Evolutionary conservation across 2,113 vertebrate species (phyloP), one percentile per base, ranked within the genome.

Genomic region (Dromaius novaehollandiae): DNA sequence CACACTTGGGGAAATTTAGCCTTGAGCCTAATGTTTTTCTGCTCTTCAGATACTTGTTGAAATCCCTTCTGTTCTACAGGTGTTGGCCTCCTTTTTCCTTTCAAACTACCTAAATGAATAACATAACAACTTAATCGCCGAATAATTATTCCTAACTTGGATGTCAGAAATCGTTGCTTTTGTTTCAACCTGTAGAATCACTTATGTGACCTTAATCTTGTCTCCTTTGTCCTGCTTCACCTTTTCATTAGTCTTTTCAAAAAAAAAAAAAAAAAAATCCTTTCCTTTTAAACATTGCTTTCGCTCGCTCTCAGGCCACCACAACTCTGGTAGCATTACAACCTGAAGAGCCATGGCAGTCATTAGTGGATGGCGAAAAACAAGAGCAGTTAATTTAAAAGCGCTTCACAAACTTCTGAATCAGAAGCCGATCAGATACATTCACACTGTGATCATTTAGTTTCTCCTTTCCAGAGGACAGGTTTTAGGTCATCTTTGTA

Each of bases 201-300:
- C 55, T 77, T 81, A 26, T 6, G 36, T 55, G 82, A 70, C 81
- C 86, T 18, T 74, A 64, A 75, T 86, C 50, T 82, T 90, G 30
- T 55, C 36, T 71, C 20, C 34, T 86, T 86, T 50, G 50, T 92
- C 26, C 13, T n/a, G 15, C 66, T 92, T 96, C 65, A 20, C 55
- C 46, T 88, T 88, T 88, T 36, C 40, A 44, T 74, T 85, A 89
- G 93, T 63, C n/a, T 93, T 87, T 87, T 63, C 78, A 65, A 84
- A 85, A 91, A 87, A 85, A n/a, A n/a, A n/a, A n/a, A n/a, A n/a
- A 90, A 44, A 46, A 46, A 92, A 85, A 40, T 61, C 30, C 13
- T 86, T 34, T 86, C 40, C 12, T 95, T 93, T 93, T 36, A 61
- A 85, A 48, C 50, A 16, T 82, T 55, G 8, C 44, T 79, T 81